These are phyloP conservation scores for Epinotia brunnichana DNA, from an alignment of 2,888 invertebrate genomes.

Conservation along the genomic window DNA sequence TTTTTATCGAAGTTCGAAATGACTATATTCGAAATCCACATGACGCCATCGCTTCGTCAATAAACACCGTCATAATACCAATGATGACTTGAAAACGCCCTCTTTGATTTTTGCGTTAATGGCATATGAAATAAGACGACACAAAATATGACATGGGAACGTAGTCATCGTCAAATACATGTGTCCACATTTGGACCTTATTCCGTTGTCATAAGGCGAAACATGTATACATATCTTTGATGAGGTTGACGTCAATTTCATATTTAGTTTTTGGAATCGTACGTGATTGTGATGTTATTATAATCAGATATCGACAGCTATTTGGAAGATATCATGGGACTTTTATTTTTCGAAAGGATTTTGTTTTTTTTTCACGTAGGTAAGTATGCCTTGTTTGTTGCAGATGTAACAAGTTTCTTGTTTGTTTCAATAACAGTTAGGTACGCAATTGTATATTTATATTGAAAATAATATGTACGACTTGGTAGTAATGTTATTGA, in stretches of 20 bases:
- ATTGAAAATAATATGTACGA: too few species aligned
- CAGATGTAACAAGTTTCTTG: neutral
- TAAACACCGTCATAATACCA: constrained; percentile 35
- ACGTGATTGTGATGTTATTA: constrained; percentile 18
- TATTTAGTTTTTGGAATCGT: constrained; percentile 6
- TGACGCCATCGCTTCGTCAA: constrained; percentile 33
- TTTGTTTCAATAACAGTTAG: too few species aligned
- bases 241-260: too few species aligned
- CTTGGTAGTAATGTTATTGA: too few species aligned
- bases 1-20: constrained; percentile 28
- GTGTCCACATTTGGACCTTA: too few species aligned
- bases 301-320: constrained; percentile 5
- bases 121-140: constrained; percentile 31
- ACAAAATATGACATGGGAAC: constrained; percentile 27
- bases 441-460: too few species aligned
- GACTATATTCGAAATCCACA: constrained; percentile 28
- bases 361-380: neutral
- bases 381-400: neutral
- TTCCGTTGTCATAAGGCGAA: too few species aligned
- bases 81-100: constrained; percentile 23
- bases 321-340: neutral
- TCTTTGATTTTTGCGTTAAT: constrained; percentile 37
- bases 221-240: too few species aligned
- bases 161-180: neutral
- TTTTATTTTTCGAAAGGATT: neutral